These are phyloP conservation scores for Myotis planiceps DNA, from an alignment of 2,797 vertebrate species.

Conservation along the genomic window DNA sequence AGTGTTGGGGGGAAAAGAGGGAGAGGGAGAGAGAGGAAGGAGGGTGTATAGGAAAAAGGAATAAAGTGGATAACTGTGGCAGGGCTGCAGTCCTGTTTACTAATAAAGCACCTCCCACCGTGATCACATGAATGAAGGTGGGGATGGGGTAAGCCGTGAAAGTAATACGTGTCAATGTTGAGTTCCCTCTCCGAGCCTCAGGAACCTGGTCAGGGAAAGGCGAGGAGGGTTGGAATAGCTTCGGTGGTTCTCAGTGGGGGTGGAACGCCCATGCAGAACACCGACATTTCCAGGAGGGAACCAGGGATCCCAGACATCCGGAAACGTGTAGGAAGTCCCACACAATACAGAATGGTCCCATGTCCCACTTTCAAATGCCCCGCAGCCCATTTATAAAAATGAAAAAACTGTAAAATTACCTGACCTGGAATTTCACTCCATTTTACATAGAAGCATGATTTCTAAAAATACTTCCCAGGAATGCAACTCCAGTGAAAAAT, in stretches of 20 bases:
- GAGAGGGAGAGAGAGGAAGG: background rate
- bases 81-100: background rate
- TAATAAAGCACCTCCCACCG: background rate
- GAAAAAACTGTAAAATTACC: slow-evolving; percentile 12
- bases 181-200: background rate
- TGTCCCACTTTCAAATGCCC: background rate
- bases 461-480: slow-evolving; percentile 4
- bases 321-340: background rate
- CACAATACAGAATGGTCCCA: background rate
- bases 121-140: background rate
- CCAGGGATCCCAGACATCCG: background rate
- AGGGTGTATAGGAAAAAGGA: background rate
- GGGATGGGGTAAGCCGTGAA: background rate
- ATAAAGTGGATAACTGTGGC: background rate
- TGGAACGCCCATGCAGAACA: background rate
- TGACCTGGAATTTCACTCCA: background rate
- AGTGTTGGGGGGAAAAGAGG: background rate
- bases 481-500: slow-evolving; percentile 15
- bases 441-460: background rate
- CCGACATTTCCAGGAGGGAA: background rate
- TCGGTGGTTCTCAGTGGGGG: background rate
- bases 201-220: background rate
- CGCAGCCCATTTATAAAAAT: background rate
- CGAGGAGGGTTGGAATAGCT: background rate
- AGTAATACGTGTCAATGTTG: background rate